Evolutionary conservation across 64 coral and sea anemone genomes (phyloP).

Genomic region (Trachythela sp.): DNA sequence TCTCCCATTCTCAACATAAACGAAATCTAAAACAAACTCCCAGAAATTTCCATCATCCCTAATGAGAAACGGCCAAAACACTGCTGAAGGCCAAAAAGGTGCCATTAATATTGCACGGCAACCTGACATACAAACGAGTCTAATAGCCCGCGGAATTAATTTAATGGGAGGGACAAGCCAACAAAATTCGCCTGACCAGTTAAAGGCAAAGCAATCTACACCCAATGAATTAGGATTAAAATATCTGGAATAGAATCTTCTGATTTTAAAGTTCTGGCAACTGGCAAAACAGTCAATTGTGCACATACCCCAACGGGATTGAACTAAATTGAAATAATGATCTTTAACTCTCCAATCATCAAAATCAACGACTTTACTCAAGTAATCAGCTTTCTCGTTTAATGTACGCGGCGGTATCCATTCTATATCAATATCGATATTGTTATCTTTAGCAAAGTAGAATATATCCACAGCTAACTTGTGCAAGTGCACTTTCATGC

Average conservation of each 20-base stretch:
- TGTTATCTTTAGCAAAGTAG: neutral
- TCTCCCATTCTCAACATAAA: too few relatives aligned
- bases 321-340: conserved; percentile 39
- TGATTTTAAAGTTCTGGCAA: neutral
- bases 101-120: neutral
- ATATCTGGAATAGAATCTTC: neutral
- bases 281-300: conserved; percentile 49
- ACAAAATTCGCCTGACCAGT: neutral
- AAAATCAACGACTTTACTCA: conserved; percentile 57
- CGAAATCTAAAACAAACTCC: too few relatives aligned
- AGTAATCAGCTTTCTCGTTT: conserved; percentile 55
- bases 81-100: neutral
- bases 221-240: neutral
- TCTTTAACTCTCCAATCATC: conserved; percentile 53
- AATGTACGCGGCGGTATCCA: neutral
- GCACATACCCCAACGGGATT: conserved; percentile 30
- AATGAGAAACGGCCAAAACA: too few relatives aligned
- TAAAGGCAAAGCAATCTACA: neutral
- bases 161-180: neutral
- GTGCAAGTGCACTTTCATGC: conserved; percentile 53
- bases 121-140: neutral
- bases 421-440: neutral
- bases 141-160: neutral
- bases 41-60: too few relatives aligned
- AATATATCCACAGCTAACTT: conserved; percentile 7